Evolutionary conservation across 2,113 vertebrate species (phyloP).

Genomic region (Arvicanthis niloticus): DNA sequence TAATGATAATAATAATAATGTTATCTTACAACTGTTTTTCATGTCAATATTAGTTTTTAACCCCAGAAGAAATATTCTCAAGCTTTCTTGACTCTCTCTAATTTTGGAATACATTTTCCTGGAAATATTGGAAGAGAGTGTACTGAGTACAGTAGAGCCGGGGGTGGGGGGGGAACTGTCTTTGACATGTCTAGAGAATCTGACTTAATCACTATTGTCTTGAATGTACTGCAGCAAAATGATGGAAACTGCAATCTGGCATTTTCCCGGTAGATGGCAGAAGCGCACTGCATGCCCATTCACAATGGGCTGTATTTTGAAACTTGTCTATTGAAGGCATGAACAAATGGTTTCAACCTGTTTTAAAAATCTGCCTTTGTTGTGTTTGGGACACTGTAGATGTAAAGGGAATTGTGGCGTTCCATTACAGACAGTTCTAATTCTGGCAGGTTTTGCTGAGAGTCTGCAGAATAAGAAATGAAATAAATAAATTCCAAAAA

Average conservation of each 20-base stretch:
- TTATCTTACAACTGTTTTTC: constrained; percentile 12
- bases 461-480: constrained; percentile 11
- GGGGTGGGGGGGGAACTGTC: not conserved
- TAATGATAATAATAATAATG: not conserved
- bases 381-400: constrained; percentile 62
- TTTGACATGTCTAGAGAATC: not conserved
- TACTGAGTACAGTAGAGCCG: not conserved
- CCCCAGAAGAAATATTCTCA: constrained; percentile 15
- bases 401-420: constrained; percentile 66
- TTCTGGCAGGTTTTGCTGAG: constrained; percentile 54
- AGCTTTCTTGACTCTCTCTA: not conserved
- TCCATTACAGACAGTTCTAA: constrained; percentile 56
- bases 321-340: constrained; percentile 22
- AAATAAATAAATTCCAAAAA: not conserved
- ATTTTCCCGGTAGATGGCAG: constrained; percentile 86
- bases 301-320: not conserved
- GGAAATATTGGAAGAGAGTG: not conserved
- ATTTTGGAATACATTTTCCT: not conserved
- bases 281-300: constrained; percentile 54
- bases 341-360: constrained; percentile 60
- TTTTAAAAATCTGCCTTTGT: constrained; percentile 77
- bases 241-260: constrained; percentile 44
- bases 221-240: not conserved
- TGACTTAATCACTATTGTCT: not conserved
- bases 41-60: not conserved